A percentile compares a stretch with the other conserved stretches of the same genome.
Evolutionary conservation across 2,888 invertebrate species (phyloP).

Genomic region (Heteromurus nitidus): DNA sequence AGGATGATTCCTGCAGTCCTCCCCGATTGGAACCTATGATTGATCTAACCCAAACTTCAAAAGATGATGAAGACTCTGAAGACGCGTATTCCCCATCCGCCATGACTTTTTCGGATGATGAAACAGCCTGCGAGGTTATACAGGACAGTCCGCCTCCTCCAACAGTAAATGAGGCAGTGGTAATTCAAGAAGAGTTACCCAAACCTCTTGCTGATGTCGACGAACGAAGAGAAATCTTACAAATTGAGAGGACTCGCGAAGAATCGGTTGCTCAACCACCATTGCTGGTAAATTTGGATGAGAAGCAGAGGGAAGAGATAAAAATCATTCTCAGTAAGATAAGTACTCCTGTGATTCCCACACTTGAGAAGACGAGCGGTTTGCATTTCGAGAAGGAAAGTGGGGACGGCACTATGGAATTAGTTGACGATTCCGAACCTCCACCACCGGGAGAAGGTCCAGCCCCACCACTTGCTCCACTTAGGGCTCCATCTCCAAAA

Average conservation of each 20-base stretch:
- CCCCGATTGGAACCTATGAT: constrained; percentile 13
- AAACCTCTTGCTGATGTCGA: constrained; percentile 21
- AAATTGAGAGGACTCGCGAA: no score
- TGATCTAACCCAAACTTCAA: neutral
- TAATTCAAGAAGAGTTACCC: constrained; percentile 21
- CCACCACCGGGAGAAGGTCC: constrained; percentile 61
- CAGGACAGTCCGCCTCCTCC: no score
- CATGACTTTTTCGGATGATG: constrained; percentile 68
- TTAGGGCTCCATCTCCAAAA: constrained; percentile 17
- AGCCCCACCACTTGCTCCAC: constrained; percentile 33
- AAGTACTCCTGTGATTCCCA: constrained; percentile 20
- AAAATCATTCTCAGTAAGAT: constrained; percentile 47
- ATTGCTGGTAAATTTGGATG: constrained; percentile 22
- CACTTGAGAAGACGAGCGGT: neutral
- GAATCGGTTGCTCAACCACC: neutral
- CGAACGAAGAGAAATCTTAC: no score
- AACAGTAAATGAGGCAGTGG: constrained; percentile 1
- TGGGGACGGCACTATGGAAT: constrained; percentile 41
- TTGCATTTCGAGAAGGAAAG: neutral
- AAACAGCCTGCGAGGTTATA: no score
- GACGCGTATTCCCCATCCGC: constrained; percentile 71
- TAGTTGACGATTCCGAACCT: constrained; percentile 60
- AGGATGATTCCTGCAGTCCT: constrained; percentile 23
- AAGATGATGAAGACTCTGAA: constrained; percentile 48
- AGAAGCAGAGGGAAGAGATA: constrained; percentile 50